Base-by-base conservation (phyloP, 2,888 invertebrate genomes). In the Bombyx huttoni region DNA sequence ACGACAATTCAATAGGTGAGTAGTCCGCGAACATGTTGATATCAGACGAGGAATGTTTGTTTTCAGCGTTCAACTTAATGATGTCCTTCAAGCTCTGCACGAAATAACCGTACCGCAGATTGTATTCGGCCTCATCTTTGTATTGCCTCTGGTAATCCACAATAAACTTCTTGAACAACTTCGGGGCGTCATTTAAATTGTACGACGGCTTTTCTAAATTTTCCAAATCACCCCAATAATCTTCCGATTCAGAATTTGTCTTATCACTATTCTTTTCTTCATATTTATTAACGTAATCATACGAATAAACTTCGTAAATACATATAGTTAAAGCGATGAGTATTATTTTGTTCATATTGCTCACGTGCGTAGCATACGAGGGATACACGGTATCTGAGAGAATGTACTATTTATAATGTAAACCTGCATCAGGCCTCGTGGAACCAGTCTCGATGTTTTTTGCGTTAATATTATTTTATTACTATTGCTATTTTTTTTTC, bases 11-110 rank as follows among this genome's bases (percentile, higher is more conserved):
- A 12, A 7, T 6, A 10, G 40, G 40, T 7, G 40, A 40, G 40
- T 68, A 64, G 60, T 83, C 83, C 10, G 81, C 52, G 56, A 81
- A 81, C 54, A 68, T 54, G 56, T 83, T 82, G 47, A 85, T 81
- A 47, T 70, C 77, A 49, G 67, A 54, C 35, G 63, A 55, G 1
- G 65, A 61, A 34, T 52, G 57, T 53, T 55, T 61, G 14, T 51
- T 60, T 34, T 67, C 60, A 9, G 65, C 63, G 57, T 84, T 85
- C 10, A 72, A 52, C 8, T 54, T 60, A 54, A 78, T 85, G 9
- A 85, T 81, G 13, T 70, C 70, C 51, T 69, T 66, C 52, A 85
- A 65, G 53, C 67, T 79, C 3, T 68, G 60, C 8, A 72, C 52
- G 49, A 85, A 85, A 46, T 65, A 67, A 6, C 61, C 53, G 52